These are phyloP conservation scores for Acrossocheilus fasciatus DNA, from an alignment of 2,797 vertebrate genomes.

Conservation along the genomic window DNA sequence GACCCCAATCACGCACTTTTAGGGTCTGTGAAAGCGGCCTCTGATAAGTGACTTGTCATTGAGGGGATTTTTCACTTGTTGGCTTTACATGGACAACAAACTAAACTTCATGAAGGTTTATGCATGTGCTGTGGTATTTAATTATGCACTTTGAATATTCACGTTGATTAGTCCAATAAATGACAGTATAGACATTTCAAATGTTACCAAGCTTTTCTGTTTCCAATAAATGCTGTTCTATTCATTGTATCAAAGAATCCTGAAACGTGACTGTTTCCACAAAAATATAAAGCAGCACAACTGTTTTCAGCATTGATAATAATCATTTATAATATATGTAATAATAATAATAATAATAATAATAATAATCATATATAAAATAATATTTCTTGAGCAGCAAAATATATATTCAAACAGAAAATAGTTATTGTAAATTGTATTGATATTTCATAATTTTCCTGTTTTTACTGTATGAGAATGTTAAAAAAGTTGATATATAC, in stretches of 20 bases:
- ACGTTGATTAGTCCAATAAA: not conserved
- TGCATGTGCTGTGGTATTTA: not conserved
- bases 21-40: constrained; percentile 63
- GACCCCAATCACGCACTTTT: constrained; percentile 60
- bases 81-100: constrained; percentile 21
- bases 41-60: constrained; percentile 52
- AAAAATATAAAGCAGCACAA: not conserved
- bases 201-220: not conserved
- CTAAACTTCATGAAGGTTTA: constrained; percentile 5
- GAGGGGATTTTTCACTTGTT: constrained; percentile 32
- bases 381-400: too few species aligned
- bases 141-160: not conserved
- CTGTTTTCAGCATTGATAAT: too few species aligned
- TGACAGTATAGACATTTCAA: not conserved
- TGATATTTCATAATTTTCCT: too few species aligned
- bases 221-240: not conserved
- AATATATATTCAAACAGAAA: too few species aligned
- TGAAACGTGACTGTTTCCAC: not conserved
- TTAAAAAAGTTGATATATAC: too few species aligned
- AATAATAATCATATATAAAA: too few species aligned
- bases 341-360: too few species aligned
- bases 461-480: too few species aligned
- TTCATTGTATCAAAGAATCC: not conserved
- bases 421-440: too few species aligned
- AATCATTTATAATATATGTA: not conserved